A percentile compares a stretch with the other conserved stretches of the same genome.
phyloP scores from a whole-genome alignment of 2,797 vertebrate genomes.

The Scomberomorus guttatus region DNA sequence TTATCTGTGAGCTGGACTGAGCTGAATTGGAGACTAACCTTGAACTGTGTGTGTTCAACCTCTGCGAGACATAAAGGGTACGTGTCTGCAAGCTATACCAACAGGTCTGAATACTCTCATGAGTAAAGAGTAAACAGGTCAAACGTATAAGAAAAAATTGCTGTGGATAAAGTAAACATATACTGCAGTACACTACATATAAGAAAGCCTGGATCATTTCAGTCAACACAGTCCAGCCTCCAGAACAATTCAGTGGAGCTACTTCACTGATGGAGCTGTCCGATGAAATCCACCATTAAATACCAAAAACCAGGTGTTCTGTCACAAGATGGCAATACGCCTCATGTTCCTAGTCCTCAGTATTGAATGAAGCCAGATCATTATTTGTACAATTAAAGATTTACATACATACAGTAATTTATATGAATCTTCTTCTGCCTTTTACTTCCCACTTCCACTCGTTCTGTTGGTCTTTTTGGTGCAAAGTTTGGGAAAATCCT shows the following conservation, averaged over 20 bases:
- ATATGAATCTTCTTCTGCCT: background rate
- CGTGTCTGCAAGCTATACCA: slow-evolving; percentile 32
- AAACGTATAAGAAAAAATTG: slow-evolving; percentile 25
- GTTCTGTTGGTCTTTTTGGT: background rate
- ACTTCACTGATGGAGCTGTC: background rate
- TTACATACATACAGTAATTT: background rate
- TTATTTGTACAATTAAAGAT: background rate
- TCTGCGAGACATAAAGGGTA: slow-evolving; percentile 50
- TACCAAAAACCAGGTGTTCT: background rate
- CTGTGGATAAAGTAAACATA: slow-evolving; percentile 21
- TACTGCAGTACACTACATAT: background rate
- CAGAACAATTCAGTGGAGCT: background rate
- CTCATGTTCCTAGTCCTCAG: background rate
- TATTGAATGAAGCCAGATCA: background rate
- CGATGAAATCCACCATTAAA: background rate
- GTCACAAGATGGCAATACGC: background rate
- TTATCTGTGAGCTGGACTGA: slow-evolving; percentile 76
- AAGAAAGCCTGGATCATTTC: background rate
- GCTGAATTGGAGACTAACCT: slow-evolving; percentile 73
- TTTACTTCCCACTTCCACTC: background rate
- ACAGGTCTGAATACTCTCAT: slow-evolving; percentile 49
- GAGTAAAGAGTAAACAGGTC: slow-evolving; percentile 45
- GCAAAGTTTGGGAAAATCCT: background rate
- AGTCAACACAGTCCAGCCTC: background rate
- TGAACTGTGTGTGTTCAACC: slow-evolving; percentile 74